Evolutionary conservation across 2,888 invertebrate genomes (phyloP).

Genomic region (Invenusta paracnida): DNA sequence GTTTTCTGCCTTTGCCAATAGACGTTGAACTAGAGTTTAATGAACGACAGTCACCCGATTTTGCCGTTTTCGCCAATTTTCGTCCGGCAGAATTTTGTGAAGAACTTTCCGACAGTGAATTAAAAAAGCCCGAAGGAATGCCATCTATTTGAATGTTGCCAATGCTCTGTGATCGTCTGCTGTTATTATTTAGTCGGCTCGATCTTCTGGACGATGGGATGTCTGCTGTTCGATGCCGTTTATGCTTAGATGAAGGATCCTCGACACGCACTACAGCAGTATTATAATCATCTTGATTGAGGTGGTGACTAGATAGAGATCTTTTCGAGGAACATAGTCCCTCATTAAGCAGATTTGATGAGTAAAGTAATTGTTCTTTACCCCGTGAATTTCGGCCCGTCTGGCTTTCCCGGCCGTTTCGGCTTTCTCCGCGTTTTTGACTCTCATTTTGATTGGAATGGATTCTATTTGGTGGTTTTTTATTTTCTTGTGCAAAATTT

Average conservation of each 20-base stretch:
- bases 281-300: not conserved
- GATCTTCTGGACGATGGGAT: not conserved
- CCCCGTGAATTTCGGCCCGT: not conserved
- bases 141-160: not conserved
- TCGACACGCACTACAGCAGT: not conserved
- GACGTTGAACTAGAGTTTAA: not conserved
- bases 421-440: too few relatives aligned
- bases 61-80: not conserved
- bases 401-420: too few relatives aligned
- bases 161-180: not conserved
- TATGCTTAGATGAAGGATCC: too few relatives aligned
- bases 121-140: constrained; percentile 7
- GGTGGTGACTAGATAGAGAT: not conserved
- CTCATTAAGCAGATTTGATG: not conserved
- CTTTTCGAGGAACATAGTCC: too few relatives aligned
- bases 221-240: not conserved
- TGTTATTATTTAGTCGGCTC: not conserved
- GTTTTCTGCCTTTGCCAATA: too few relatives aligned
- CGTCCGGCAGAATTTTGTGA: not conserved
- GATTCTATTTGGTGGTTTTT: not conserved
- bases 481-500: not conserved
- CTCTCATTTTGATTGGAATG: too few relatives aligned
- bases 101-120: not conserved
- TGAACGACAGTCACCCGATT: not conserved
- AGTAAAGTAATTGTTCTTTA: not conserved